Evolutionary conservation across 1,140 invertebrate genomes (phyloP), one percentile per base, ranked within the genome.

Genomic region (Argopecten irradians): DNA sequence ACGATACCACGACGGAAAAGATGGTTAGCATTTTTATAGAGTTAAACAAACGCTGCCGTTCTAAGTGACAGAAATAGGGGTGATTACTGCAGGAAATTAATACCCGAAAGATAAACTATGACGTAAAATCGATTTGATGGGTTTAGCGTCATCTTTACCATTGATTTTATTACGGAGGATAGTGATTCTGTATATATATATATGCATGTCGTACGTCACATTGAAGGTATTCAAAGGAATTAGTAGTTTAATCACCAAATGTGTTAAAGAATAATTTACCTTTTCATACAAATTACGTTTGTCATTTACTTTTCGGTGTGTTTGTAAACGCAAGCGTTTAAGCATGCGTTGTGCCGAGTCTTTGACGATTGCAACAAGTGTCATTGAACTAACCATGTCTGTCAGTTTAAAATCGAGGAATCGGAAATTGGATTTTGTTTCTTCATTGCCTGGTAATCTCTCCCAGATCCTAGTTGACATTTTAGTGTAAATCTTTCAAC

Each of bases 111-210:
- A 71, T 71, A 71, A 71, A 71, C 55, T 71, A 71, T 71, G 55
- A 71, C 55, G 55, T 71, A 71, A 71, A 71, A 71, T 71, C 55
- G 55, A 71, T 71, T 71, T 71, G 55, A 71, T 71, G 55, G 55
- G n/a, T 5, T 71, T 71, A 71, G 22, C 55, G 16, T 71, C 55
- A 71, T 71, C 55, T 71, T 5, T 28, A 71, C 22, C 55, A 71
- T 71, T 71, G 55, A 71, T 71, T 71, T 28, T 71, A n/a, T 71
- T 71, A 71, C 55, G 1, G 55, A 71, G 55, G 55, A 22, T 71
- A 5, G 55, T 28, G 55, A 8, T 71, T n/a, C 55, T 28, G 28
- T 71, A 8, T 71, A 5, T 71, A n/a, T n/a, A 71, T 71, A 8
- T 71, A 5, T 71, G 55, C 55, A 71, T 28, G 55, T 28, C 5